Evolutionary conservation across 92 coral and sea anemone genomes (phyloP).

Genomic region (Scolanthus callimorphus): DNA sequence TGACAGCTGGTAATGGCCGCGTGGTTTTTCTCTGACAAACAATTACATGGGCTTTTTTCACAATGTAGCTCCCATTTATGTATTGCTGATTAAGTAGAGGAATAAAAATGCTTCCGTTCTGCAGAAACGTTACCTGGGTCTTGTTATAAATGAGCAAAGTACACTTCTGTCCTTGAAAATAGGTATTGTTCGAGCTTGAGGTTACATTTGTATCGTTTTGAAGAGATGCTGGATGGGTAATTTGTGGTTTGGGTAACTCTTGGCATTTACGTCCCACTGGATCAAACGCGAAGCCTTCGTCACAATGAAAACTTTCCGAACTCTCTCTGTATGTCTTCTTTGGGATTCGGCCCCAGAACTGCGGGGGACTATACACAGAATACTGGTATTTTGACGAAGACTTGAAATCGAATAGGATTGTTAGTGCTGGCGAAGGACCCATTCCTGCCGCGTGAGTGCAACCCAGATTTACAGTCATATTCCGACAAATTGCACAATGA

Average conservation of each 20-base stretch:
- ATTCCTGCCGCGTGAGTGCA: too few species aligned
- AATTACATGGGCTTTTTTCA: not conserved
- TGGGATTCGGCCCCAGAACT: too few species aligned
- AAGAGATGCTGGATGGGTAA: too few species aligned
- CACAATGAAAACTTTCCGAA: not conserved
- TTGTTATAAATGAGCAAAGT: not conserved
- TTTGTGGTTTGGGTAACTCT: not conserved
- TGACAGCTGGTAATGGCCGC: not conserved
- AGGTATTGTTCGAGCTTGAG: too few species aligned
- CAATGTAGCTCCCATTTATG: constrained; percentile 3
- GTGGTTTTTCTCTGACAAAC: not conserved
- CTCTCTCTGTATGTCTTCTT: too few species aligned
- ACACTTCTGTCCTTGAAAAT: constrained; percentile 3
- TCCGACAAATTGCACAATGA: too few species aligned
- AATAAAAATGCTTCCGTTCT: constrained; percentile 2
- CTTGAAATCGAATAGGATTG: not conserved
- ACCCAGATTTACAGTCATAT: too few species aligned
- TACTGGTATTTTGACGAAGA: too few species aligned
- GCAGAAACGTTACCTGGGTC: not conserved
- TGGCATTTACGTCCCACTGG: not conserved
- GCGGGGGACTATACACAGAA: too few species aligned
- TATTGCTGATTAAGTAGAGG: not conserved
- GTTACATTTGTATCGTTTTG: too few species aligned
- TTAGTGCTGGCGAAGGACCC: not conserved
- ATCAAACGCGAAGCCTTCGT: not conserved